Evolutionary conservation across 2,113 vertebrate species (phyloP).

Genomic region (Pantherophis guttatus): DNA sequence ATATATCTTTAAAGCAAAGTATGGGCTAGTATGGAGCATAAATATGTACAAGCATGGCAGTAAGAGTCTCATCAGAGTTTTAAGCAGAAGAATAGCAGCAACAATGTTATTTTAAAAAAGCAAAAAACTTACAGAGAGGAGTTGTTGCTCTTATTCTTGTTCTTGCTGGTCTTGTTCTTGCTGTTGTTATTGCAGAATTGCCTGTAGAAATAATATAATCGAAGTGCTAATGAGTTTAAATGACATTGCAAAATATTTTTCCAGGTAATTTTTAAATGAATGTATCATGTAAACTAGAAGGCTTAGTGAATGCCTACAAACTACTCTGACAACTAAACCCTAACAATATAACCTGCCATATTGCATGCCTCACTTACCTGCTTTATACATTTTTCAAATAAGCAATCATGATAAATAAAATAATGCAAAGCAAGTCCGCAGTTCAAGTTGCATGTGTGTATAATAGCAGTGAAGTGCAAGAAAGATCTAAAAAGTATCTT

Average conservation of each 20-base stretch:
- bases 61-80: neutral
- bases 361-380: neutral
- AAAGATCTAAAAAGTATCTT: neutral
- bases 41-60: neutral
- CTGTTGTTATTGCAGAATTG: neutral
- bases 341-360: neutral
- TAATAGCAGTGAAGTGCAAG: neutral
- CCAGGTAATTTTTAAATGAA: neutral
- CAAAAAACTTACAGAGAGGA: neutral
- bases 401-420: neutral
- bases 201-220: neutral
- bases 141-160: neutral
- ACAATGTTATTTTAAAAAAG: neutral
- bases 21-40: neutral
- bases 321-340: neutral
- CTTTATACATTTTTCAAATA: neutral
- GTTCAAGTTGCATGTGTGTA: neutral
- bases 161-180: too few relatives aligned
- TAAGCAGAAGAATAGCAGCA: neutral
- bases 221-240: neutral
- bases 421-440: neutral
- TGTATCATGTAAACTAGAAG: neutral
- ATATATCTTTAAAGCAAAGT: neutral
- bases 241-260: neutral
- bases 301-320: neutral